phyloP scores from a whole-genome alignment of 2,113 vertebrate genomes.

The Gavialis gangeticus region DNA sequence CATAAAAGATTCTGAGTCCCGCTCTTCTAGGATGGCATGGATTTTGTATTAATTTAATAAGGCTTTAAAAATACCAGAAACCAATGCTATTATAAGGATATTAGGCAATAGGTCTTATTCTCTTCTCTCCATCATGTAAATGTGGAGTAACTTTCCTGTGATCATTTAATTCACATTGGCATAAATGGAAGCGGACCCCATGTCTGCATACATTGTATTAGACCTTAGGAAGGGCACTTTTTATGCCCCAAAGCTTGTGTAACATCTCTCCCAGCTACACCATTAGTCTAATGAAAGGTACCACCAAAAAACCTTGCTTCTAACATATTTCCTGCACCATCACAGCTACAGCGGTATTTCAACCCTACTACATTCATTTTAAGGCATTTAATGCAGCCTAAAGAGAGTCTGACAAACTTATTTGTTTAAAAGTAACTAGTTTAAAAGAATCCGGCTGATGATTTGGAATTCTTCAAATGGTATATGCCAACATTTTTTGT shows the following conservation, averaged over 20 bases:
- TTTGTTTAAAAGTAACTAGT: background rate
- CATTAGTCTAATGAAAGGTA: background rate
- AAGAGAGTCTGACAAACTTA: background rate
- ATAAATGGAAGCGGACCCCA: background rate
- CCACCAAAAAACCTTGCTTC: background rate
- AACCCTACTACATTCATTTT: no score
- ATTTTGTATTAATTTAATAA: constrained; percentile 40
- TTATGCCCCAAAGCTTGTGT: no score
- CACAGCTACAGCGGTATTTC: no score
- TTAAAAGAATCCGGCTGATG: background rate
- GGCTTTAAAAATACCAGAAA: constrained; percentile 23
- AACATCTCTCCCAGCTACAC: no score
- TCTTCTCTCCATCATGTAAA: constrained; percentile 1
- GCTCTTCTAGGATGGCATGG: constrained; percentile 39
- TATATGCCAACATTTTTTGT: background rate
- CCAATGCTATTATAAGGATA: background rate
- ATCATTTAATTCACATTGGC: background rate
- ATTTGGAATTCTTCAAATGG: background rate
- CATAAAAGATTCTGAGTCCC: constrained; percentile 7
- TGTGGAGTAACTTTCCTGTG: constrained; percentile 9
- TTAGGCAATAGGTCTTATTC: background rate
- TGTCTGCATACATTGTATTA: background rate
- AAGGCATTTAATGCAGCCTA: no score
- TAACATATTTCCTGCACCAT: no score
- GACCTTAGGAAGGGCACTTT: no score